phyloP scores from a whole-genome alignment of 2,888 invertebrate genomes.

The Drosophila diplacantha region DNA sequence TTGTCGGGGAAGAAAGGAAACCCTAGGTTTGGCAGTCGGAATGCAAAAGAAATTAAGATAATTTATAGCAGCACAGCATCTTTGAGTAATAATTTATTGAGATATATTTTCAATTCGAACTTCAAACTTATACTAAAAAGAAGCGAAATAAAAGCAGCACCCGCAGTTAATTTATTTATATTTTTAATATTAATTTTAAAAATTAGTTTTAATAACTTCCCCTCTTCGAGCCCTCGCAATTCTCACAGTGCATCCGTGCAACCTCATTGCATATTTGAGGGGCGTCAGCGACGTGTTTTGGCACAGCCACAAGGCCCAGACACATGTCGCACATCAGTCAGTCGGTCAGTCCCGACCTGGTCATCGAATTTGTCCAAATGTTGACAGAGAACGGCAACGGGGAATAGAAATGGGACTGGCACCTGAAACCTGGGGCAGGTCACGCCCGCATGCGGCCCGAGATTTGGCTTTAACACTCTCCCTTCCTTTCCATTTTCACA shows the following conservation, averaged over 20 bases:
- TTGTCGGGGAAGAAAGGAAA: background rate
- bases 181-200: background rate
- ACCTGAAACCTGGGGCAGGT: conserved; percentile 4
- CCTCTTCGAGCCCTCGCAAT: background rate
- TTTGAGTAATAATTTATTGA: background rate
- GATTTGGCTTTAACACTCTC: conserved; percentile 22
- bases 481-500: no score
- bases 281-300: conserved; percentile 28
- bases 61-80: no score
- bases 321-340: conserved; percentile 15
- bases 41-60: no score
- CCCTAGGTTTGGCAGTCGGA: background rate
- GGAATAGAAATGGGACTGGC: conserved; percentile 4
- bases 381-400: conserved; percentile 30
- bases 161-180: no score
- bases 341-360: conserved; percentile 10
- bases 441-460: conserved; percentile 33
- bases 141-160: background rate
- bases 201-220: background rate
- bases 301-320: conserved; percentile 28
- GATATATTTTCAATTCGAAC: background rate
- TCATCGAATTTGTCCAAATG: conserved; percentile 34
- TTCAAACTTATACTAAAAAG: background rate
- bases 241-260: background rate
- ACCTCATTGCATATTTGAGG: conserved; percentile 45